A percentile compares a stretch with the other conserved stretches of the same genome.
Conservation (phyloP, 2,888 invertebrate species). For the Drosophila mimica region DNA sequence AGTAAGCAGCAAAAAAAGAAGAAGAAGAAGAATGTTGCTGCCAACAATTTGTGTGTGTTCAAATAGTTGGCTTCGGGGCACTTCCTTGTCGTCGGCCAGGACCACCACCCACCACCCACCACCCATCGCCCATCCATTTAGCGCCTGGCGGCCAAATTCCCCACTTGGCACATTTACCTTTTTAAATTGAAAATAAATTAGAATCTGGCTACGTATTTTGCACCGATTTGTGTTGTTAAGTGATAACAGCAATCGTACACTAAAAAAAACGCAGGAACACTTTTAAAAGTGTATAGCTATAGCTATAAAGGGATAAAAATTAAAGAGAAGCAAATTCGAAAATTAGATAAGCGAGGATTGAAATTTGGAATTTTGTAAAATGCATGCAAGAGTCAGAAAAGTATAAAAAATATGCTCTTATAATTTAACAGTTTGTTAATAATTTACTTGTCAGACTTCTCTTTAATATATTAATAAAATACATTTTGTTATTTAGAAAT, state of each 20-base stretch:
- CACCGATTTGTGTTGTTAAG: slow-evolving; percentile 78
- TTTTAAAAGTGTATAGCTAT: no score
- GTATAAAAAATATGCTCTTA: neutral
- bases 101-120: slow-evolving; percentile 30
- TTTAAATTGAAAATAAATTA: slow-evolving; percentile 80
- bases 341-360: neutral
- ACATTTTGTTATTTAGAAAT: neutral
- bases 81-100: slow-evolving; percentile 56
- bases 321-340: accelerated
- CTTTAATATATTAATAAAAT: neutral
- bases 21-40: slow-evolving; percentile 18
- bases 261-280: neutral
- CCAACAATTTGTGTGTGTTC: slow-evolving; percentile 66
- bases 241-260: slow-evolving; percentile 57
- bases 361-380: neutral
- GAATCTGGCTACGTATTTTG: slow-evolving; percentile 77
- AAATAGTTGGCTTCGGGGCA: slow-evolving; percentile 74
- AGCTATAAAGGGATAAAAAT: neutral
- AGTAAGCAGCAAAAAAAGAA: neutral
- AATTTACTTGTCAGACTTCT: neutral
- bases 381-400: neutral
- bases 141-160: slow-evolving; percentile 9
- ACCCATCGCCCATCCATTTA: slow-evolving; percentile 7
- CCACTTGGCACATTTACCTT: slow-evolving; percentile 74
- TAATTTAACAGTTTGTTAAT: neutral